These are phyloP conservation scores for Antidorcas marsupialis DNA, from an alignment of 2,113 vertebrate genomes.

Conservation along the genomic window DNA sequence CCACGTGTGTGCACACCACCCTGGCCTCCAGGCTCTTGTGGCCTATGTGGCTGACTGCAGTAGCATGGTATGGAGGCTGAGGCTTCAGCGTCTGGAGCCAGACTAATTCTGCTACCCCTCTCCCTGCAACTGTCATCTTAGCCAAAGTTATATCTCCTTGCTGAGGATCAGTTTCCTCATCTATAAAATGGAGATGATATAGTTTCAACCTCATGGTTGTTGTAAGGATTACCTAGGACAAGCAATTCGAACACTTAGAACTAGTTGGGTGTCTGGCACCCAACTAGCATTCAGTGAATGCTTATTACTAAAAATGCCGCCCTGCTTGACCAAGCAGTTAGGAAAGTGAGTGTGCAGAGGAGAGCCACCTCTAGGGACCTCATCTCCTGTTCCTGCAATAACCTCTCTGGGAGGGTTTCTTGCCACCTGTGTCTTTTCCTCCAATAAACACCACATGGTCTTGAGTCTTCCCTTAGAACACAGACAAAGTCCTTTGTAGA, in stretches of 20 bases:
- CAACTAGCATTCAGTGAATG: background rate
- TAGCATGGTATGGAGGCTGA: background rate
- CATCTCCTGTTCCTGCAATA: background rate
- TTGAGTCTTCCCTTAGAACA: background rate
- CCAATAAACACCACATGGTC: background rate
- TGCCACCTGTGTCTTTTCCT: background rate
- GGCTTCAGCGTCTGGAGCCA: background rate
- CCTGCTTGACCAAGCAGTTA: background rate
- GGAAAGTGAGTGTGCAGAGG: background rate
- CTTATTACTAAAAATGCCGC: background rate
- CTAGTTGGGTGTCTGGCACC: background rate
- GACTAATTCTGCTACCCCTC: background rate
- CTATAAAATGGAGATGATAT: background rate
- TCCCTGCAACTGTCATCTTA: background rate
- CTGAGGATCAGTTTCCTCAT: background rate
- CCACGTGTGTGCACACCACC: fast-evolving
- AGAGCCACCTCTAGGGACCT: background rate
- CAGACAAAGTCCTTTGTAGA: background rate
- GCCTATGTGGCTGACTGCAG: background rate
- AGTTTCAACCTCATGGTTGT: background rate
- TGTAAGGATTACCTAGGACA: background rate
- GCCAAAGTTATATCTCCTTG: background rate
- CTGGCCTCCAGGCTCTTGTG: background rate
- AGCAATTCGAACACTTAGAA: background rate
- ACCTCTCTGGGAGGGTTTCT: background rate